A percentile compares a stretch with the other conserved stretches of the same genome.
Evolutionary conservation across 2,797 vertebrate genomes (phyloP).

Genomic region (Cossypha caffra): DNA sequence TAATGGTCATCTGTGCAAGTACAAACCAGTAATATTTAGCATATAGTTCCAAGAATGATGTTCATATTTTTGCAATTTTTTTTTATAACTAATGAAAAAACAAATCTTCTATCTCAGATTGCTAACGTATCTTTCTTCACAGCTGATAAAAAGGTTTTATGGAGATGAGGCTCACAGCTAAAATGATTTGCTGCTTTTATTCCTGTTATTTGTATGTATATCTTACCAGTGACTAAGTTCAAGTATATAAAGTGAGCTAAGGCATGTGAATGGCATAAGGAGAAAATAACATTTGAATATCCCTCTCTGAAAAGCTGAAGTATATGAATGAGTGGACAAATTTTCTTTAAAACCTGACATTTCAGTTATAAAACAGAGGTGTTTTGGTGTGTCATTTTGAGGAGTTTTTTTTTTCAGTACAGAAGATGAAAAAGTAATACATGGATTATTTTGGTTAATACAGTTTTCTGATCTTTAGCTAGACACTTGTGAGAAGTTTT

Average conservation of each 20-base stretch:
- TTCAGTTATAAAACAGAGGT: not conserved
- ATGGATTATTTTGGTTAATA: not conserved
- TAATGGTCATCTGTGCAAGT: not conserved
- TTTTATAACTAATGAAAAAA: not conserved
- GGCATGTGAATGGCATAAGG: rapidly evolving
- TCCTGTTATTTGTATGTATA: not conserved
- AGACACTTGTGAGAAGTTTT: not conserved
- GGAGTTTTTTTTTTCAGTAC: not conserved
- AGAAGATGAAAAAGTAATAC: not conserved
- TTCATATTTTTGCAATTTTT: not conserved
- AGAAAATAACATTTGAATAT: not conserved
- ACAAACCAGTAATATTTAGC: not conserved
- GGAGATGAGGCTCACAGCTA: not conserved
- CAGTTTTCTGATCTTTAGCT: not conserved
- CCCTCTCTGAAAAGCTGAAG: not conserved
- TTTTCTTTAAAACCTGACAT: not conserved
- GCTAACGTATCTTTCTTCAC: not conserved
- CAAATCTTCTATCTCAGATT: not conserved
- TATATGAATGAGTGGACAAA: not conserved
- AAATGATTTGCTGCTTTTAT: not conserved
- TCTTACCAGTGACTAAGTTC: not conserved
- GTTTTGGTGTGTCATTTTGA: not conserved
- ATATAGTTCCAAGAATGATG: not conserved
- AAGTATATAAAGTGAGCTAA: not conserved
- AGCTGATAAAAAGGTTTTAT: not conserved